Evolutionary conservation across 92 coral and sea anemone species (phyloP).

Genomic region (Zoanthus gigantus): DNA sequence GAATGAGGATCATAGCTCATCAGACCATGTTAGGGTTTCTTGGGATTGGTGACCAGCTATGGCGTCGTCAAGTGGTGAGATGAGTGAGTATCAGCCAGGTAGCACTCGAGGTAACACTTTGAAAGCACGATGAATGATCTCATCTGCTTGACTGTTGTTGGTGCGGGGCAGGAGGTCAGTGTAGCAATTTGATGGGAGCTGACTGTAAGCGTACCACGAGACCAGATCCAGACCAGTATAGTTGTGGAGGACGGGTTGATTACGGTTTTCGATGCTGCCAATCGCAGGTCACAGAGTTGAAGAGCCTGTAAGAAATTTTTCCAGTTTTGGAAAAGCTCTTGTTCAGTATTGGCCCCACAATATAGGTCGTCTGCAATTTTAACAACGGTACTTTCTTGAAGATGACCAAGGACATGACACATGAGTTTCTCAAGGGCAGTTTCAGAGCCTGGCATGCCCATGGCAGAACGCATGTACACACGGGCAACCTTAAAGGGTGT

Average conservation of each 20-base stretch:
- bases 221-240: constrained; percentile 62
- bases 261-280: constrained; percentile 54
- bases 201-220: constrained; percentile 51
- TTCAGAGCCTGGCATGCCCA: constrained; percentile 65
- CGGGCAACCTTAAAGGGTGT: constrained; percentile 54
- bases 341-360: constrained; percentile 31
- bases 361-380: constrained; percentile 45
- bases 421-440: constrained; percentile 60
- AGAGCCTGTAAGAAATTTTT: constrained; percentile 51
- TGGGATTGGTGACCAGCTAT: constrained; percentile 63
- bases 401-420: constrained; percentile 58
- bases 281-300: constrained; percentile 56
- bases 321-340: constrained; percentile 61
- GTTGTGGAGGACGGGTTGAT: constrained; percentile 29
- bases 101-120: constrained; percentile 70
- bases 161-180: constrained; percentile 61
- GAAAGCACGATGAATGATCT: constrained; percentile 59
- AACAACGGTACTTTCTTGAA: constrained; percentile 34
- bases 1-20: too few species aligned
- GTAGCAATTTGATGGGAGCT: constrained; percentile 69
- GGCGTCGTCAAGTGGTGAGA: constrained; percentile 65
- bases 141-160: constrained; percentile 58
- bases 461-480: constrained; percentile 46
- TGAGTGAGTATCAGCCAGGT: constrained; percentile 63
- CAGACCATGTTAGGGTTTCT: too few species aligned